Evolutionary conservation across 2,888 invertebrate species (phyloP).

Genomic region (Anodontia alba): DNA sequence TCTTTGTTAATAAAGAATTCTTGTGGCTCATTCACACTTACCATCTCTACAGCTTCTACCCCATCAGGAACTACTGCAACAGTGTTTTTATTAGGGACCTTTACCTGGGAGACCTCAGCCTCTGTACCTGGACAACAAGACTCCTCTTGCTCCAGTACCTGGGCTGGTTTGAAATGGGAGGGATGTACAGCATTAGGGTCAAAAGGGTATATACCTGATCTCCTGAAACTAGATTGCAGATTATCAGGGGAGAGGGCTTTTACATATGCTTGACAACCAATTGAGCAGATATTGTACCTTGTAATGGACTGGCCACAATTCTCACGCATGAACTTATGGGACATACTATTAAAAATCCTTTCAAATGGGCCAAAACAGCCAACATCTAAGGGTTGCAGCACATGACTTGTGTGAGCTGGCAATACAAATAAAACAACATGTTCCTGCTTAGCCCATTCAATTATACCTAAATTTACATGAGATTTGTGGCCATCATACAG

Average conservation of each 20-base stretch:
- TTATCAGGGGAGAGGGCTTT: slow-evolving; percentile 44
- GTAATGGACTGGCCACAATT: slow-evolving; percentile 23
- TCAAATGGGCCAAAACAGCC: not conserved
- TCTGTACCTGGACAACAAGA: not conserved
- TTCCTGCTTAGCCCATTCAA: not conserved
- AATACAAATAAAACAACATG: not conserved
- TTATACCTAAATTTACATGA: not conserved
- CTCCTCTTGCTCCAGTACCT: not conserved
- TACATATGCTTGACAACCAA: slow-evolving; percentile 35
- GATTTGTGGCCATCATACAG: not conserved
- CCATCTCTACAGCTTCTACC: not conserved
- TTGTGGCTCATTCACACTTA: not conserved
- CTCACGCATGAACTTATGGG: not conserved
- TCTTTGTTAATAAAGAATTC: not conserved
- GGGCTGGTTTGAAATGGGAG: slow-evolving; percentile 3
- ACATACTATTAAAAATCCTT: not conserved
- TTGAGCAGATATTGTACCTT: slow-evolving; percentile 28
- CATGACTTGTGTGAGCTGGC: not conserved
- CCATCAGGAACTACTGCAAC: not conserved
- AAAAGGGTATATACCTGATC: slow-evolving; percentile 50
- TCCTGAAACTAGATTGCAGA: slow-evolving; percentile 38
- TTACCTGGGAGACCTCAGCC: not conserved
- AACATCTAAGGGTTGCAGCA: not conserved
- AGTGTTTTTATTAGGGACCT: not conserved
- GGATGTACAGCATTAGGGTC: slow-evolving; percentile 29